Base-by-base conservation (phyloP, 2,888 invertebrate species). In the Ornithoptera priamus region DNA sequence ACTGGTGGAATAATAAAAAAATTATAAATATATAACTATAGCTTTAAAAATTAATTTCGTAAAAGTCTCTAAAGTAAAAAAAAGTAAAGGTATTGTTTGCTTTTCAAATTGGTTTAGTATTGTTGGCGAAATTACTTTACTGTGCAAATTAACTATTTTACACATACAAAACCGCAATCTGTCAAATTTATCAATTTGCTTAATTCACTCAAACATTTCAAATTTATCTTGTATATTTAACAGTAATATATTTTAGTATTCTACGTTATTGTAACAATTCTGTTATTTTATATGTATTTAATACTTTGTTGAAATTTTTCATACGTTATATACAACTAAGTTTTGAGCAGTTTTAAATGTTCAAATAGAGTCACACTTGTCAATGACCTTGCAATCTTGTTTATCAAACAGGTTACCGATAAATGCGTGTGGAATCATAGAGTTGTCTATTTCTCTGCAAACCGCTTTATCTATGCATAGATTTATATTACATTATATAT, bases 351-450 rank as follows among this genome's bases (percentile, higher is more conserved):
- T 22, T 22, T 22, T 58, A 22, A 53, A 58, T 22, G 22, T 58
- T 71, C 75, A 72, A 72, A 72, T 72, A 70, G 62, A 63, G 61
- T 46, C 6, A 64, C 70, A 73, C 83, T 86, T 84, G 83, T 84
- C 86, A 75, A 63, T 86, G 87, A 89, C 90, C 90, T 91, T 91
- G 88, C 68, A 63, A 69, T 72, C 73, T 85, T 86, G 84, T 85
- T 81, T 73, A 74, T 69, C 71, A 77, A 89, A 89, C 89, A 81
- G 84, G 90, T 89, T 86, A 72, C 76, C 75, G 77, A 76, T 72
- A 76, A 75, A 62, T 67, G n/a, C 53, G 18, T 53, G n/a, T 53
- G 69, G 65, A 68, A 17, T 59, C 74, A 70, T 71, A 67, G 63
- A 59, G 71, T 72, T 72, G 72, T 77, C 76, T 74, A 72, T 71